Evolutionary conservation across 30 jellyfish, hydroid and myxozoan genomes (phyloP), one percentile per base, ranked within the genome.

Genomic region (Hydractinia echinata): DNA sequence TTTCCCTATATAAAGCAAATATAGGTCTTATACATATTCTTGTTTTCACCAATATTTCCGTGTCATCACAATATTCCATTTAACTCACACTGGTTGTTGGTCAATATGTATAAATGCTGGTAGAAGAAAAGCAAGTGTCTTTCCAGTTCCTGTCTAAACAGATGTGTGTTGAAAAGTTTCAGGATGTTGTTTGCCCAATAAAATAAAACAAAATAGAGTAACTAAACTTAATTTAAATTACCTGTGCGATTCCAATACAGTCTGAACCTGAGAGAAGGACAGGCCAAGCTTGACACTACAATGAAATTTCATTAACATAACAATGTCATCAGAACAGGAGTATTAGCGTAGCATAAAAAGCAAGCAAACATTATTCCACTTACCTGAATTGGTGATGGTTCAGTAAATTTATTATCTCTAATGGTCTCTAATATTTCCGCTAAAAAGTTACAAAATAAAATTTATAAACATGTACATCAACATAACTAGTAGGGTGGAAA

Each of bases 101-200:
- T 89, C 96, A 44, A 95, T 95, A 67, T 95, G 99, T 9, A 95
- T 89, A 73, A 95, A 88, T 8, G 99, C 99, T 7, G 99, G 99
- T 8, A 95, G 94, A 48, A 95, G 81, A 72, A 95, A 95, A 13
- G 99, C 99, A 21, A 95, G 61, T 0, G 99, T 95, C 58, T 95
- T 95, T 52, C 99, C 99, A 19, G 99, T 95, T 15, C 99, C 99
- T 77, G 99, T 95, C 99, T 95, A 82, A 54, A 71, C 44, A 30
- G 44, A 30, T 30, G 44, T 30, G 1, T 30, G 44, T 30, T 30
- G 44, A 30, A 30, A 30, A 30, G 44, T 30, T 30, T 30, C 44
- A 1, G 44, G 2, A 30, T 2, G 44, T 30, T 30, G 44, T 30
- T 30, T 30, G 44, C 44, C 44, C 44, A 30, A 30, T 30, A 30